These are phyloP conservation scores for Metridium senile DNA, from an alignment of 92 coral and sea anemone genomes.

Conservation along the genomic window DNA sequence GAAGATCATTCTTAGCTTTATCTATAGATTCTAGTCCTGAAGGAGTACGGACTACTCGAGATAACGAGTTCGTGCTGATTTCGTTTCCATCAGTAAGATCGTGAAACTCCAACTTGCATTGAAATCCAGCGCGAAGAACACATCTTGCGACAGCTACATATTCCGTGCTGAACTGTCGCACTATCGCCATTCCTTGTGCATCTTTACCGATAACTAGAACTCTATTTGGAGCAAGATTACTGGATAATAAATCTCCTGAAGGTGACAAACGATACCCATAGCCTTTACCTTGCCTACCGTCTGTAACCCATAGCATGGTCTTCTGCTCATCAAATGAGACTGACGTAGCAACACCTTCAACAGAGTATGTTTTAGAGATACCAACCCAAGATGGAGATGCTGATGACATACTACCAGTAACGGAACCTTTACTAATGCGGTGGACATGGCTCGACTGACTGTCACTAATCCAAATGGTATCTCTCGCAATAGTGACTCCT, in stretches of 20 bases:
- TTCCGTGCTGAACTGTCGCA: conserved; percentile 58
- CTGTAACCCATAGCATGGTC: conserved; percentile 69
- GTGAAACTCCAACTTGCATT: conserved; percentile 82
- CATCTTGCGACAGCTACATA: conserved; percentile 79
- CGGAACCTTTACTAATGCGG: conserved; percentile 36
- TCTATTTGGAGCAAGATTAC: conserved; percentile 22
- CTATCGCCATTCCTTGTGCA: conserved; percentile 76
- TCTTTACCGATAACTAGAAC: conserved; percentile 54
- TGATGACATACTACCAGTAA: conserved; percentile 43
- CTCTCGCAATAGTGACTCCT: conserved; percentile 57
- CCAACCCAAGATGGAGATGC: conserved; percentile 41
- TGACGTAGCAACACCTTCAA: conserved; percentile 67
- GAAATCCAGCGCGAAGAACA: conserved; percentile 62
- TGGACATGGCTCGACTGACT: conserved; percentile 27
- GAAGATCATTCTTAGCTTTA: conserved; percentile 48
- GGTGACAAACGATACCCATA: conserved; percentile 64
- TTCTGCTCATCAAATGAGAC: conserved; percentile 59
- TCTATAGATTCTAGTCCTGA: conserved; percentile 80
- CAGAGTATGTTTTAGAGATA: conserved; percentile 9
- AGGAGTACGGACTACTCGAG: conserved; percentile 83
- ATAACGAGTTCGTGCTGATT: conserved; percentile 35
- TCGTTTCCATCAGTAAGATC: conserved; percentile 47
- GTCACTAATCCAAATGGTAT: conserved; percentile 68
- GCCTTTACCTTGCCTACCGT: conserved; percentile 46
- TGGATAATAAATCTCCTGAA: conserved; percentile 44